Evolutionary conservation across 2,797 vertebrate genomes (phyloP), one percentile per base, ranked within the genome.

Genomic region (Neostethus bicornis): DNA sequence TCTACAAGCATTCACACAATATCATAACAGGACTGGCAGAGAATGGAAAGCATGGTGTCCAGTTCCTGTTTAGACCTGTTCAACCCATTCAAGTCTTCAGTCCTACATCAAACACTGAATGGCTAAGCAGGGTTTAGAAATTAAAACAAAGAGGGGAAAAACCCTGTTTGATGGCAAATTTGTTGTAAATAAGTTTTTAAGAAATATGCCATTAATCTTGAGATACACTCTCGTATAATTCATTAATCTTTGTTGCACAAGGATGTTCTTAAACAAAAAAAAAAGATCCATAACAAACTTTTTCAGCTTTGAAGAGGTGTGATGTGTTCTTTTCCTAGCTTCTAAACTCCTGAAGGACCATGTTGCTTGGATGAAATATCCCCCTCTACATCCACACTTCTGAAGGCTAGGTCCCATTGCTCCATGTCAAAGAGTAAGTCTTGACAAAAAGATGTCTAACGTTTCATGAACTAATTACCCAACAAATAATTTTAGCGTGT

Each of bases 401-500:
- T 60, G 51, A 44, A 77, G 65, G 61, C 12, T 92, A 86, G 85
- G 87, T 87, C 87, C 87, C 69, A 59, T 84, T 47, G 75, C 83
- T 92, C 86, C 77, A 66, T 83, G 80, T 86, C 54, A 87, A 73
- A 80, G 75, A 90, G 89, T 92, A 87, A 86, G 85, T 79, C 78
- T 72, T 56, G 84, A 73, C 85, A 83, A 84, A 90, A 87, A 86
- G 88, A 93, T 91, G 93, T 90, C 89, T 89, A 90, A 94, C 91
- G 93, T 91, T 91, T 92, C 87, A 91, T 89, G 85, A 93, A 92
- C 92, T 94, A 93, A 95, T 95, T 95, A 93, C 90, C 91, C 87
- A 88, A 93, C 91, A 95, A 94, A 94, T 94, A 94, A 96, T 94
- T 28, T 93, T 93, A 93, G 90, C 87, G 87, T 93, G 92, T 93